Base-by-base conservation (phyloP, 2,888 invertebrate species). In the Sminthurinus aureus region DNA sequence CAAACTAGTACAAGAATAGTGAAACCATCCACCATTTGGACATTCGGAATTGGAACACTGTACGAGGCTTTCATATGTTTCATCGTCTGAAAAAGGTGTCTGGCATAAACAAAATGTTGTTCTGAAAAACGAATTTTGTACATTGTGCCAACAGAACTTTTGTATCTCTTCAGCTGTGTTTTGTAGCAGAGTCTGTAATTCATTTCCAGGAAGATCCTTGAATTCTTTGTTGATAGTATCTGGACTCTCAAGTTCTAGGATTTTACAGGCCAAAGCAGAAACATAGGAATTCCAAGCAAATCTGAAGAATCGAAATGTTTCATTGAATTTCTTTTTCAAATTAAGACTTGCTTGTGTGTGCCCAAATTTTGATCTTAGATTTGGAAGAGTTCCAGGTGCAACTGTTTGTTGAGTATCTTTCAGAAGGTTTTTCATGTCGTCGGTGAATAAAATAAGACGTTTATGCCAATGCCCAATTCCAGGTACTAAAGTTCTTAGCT, bases 381-480 rank as follows among this genome's bases (percentile, higher is more conserved):
- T 51, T n/a, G 50, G 50, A 4, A 50, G 50, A 9, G 50, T 76
- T 51, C 51, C 76, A 9, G 76, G 50, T 51, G 38, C 12, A 24
- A n/a, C n/a, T n/a, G n/a, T n/a, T n/a, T n/a, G n/a, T n/a, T n/a
- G n/a, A n/a, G n/a, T n/a, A n/a, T n/a, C n/a, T n/a, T n/a, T 74
- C 26, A 74, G 18, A 9, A 74, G 24, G 9, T 9, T 18, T 6
- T 74, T 15, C 26, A 74, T 74, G 24, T 15, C 74, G 18, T 74
- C 74, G 8, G 11, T 74, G 11, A 74, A 24, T 11, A 74, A 13
- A 11, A 74, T 9, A 24, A 22, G 26, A 6, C 74, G 15, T 22
- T 22, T 18, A 74, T 74, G 74, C 74, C 74, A 74, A 74, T 74
- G 18, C 20, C 74, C 74, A 24, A 74, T 74, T 6, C 74, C 74